A percentile compares a stretch with the other conserved stretches of the same genome.
These are phyloP conservation scores for Drosophila aff. DNA, from an alignment of 1,140 invertebrate species.

Conservation along the genomic window DNA sequence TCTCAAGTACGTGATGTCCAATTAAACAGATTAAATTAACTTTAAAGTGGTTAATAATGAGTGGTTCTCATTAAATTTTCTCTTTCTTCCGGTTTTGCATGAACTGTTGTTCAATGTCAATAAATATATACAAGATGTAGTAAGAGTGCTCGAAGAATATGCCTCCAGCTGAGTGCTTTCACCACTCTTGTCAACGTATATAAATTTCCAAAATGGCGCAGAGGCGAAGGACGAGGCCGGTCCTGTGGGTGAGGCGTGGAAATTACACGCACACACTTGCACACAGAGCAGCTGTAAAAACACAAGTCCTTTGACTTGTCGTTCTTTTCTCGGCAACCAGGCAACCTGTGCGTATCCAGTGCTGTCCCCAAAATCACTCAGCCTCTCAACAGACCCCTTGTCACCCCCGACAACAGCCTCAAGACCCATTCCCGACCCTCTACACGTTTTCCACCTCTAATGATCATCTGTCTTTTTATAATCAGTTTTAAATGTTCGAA, in stretches of 20 bases:
- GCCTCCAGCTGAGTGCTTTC: conserved; percentile 29
- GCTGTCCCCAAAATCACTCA: not conserved
- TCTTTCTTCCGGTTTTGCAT: not conserved
- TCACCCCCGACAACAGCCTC: too few relatives aligned
- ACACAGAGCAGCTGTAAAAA: conserved; percentile 56
- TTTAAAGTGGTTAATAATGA: conserved; percentile 1
- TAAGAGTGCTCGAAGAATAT: not conserved
- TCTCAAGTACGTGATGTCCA: not conserved
- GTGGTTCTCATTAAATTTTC: not conserved
- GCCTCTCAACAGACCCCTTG: too few relatives aligned
- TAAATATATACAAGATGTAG: not conserved
- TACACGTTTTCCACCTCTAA: not conserved
- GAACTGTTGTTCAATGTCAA: not conserved
- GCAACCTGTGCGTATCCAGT: too few relatives aligned
- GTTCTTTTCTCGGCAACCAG: conserved; percentile 36
- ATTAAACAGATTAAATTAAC: conserved; percentile 16
- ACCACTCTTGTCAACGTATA: conserved; percentile 52
- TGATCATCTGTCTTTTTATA: not conserved
- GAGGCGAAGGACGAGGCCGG: not conserved
- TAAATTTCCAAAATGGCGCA: conserved; percentile 47
- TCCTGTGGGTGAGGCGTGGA: not conserved
- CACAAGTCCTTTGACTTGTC: conserved; percentile 44
- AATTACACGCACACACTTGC: conserved; percentile 31
- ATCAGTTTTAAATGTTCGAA: not conserved
- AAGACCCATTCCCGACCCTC: not conserved